Base-by-base conservation (phyloP, 2,113 vertebrate genomes). In the Acinonyx jubatus region DNA sequence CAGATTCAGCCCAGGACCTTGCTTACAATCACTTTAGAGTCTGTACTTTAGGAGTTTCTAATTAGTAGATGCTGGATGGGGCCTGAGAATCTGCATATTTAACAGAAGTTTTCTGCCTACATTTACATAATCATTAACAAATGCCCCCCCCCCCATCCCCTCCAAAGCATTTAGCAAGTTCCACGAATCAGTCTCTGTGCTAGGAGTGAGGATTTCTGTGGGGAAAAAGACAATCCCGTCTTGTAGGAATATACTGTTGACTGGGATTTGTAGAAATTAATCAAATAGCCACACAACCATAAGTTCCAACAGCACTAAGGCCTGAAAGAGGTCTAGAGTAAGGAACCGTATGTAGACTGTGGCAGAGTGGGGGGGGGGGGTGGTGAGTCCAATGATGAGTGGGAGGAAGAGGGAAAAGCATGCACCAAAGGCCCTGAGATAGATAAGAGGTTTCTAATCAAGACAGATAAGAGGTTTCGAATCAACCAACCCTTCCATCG, bases 61-160 rank as follows among this genome's bases (percentile, higher is more conserved):
- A 76, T 76, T 31, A 82, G 31, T 36, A 52, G 45, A 29, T 85
- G 18, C 73, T 45, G 57, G 31, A 8, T 61, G 52, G 25, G 38
- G 11, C 61, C 45, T 7, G 33, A 27, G 38, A 86, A 55, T 57
- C 3, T 82, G 31, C 71, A 86, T 52, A 69, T 82, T 81, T 80
- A 89, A 79, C n/a, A 55, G 87, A 61, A 9, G 55, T 3, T 86
- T 15, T 29, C 31, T 74, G 19, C 27, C 50, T 74, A 76, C 14
- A 91, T 95, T 89, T 93, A 55, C 27, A 86, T 73, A 82, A 84
- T 55, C 18, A 91, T 78, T 82, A 94, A 23, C 41, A 18, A 78
- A 78, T 18, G 7, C 15, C 25, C 16, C 4, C 25, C 16, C 4
- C 41, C 41, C 9, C 27, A 27, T 10, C 23, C 13, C 65, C 66